Conservation (phyloP, 2,113 vertebrate species). For the Paramisgurnus dabryanus region DNA sequence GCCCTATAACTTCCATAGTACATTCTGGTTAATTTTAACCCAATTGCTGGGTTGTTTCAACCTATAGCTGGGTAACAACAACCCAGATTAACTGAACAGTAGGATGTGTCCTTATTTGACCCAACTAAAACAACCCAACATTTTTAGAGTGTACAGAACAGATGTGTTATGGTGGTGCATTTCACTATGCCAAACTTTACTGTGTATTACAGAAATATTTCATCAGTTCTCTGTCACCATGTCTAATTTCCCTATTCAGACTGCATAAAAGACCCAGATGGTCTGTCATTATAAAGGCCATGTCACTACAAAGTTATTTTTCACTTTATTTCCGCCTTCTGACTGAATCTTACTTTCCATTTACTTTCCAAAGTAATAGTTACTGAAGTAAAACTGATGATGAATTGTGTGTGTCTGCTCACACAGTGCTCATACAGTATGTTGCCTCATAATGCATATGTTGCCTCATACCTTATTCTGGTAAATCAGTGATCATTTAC, state of each 20-base stretch:
- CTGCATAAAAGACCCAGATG: neutral
- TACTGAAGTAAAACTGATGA: neutral
- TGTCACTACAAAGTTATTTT: conserved; percentile 17
- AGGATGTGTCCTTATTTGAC: too few relatives aligned
- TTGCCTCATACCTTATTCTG: neutral
- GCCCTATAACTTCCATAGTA: too few relatives aligned
- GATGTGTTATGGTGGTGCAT: neutral
- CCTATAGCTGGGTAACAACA: too few relatives aligned
- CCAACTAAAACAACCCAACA: too few relatives aligned
- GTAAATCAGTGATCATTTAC: neutral
- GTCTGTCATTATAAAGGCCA: conserved; percentile 19
- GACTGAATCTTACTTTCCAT: neutral
- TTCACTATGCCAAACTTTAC: conserved; percentile 8
- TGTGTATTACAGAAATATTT: neutral
- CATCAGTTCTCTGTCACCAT: conserved; percentile 28
- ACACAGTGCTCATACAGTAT: neutral
- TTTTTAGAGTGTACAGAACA: neutral
- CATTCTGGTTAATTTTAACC: too few relatives aligned
- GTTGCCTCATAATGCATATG: neutral
- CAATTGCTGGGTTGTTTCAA: too few relatives aligned
- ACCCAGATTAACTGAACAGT: too few relatives aligned
- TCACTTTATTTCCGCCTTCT: conserved; percentile 6
- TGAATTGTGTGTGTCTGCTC: neutral
- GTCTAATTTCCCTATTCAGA: conserved; percentile 9
- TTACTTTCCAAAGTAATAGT: neutral